Percentiles rank a stretch among this genome's conserved stretches.
Evolutionary conservation across 2,113 vertebrate species (phyloP).

Genomic region (Gambusia holbrooki): DNA sequence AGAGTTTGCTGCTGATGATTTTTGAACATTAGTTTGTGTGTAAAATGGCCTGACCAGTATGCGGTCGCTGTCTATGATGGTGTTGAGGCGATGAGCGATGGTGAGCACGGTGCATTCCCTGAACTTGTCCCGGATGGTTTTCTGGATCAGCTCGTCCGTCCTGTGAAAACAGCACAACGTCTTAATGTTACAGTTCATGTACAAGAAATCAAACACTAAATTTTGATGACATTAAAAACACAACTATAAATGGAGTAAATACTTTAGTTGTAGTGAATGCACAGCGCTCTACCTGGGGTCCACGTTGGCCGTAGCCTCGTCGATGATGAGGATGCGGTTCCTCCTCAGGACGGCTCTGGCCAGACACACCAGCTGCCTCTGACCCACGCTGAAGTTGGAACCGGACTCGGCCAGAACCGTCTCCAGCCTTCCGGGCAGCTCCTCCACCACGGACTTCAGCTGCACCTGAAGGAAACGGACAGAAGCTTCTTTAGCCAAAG

Average conservation of each 20-base stretch:
- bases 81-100: conserved; percentile 95
- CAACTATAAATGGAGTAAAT: too few relatives aligned
- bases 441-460: conserved; percentile 89
- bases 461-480: conserved; percentile 84
- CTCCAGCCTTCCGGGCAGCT: conserved; percentile 90
- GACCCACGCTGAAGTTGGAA: conserved; percentile 96
- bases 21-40: too few relatives aligned
- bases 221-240: too few relatives aligned
- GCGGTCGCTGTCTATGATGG: conserved; percentile 94
- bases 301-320: conserved; percentile 97
- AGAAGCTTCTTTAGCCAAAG: too few relatives aligned
- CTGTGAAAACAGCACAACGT: conserved; percentile 68
- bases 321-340: conserved; percentile 93
- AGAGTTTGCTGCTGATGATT: too few relatives aligned
- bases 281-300: conserved; percentile 81
- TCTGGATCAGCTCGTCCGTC: conserved; percentile 94
- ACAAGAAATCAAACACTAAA: too few relatives aligned
- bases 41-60: conserved; percentile 87
- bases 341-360: conserved; percentile 93
- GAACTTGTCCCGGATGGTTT: conserved; percentile 93
- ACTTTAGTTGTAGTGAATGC: too few relatives aligned
- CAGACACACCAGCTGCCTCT: conserved; percentile 94
- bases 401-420: conserved; percentile 93
- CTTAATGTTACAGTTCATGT: too few relatives aligned
- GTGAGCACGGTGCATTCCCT: conserved; percentile 93